Percentiles rank a stretch among this genome's conserved stretches.
These are phyloP conservation scores for Microtus ochrogaster DNA, from an alignment of 2,113 vertebrate species.

Conservation along the genomic window DNA sequence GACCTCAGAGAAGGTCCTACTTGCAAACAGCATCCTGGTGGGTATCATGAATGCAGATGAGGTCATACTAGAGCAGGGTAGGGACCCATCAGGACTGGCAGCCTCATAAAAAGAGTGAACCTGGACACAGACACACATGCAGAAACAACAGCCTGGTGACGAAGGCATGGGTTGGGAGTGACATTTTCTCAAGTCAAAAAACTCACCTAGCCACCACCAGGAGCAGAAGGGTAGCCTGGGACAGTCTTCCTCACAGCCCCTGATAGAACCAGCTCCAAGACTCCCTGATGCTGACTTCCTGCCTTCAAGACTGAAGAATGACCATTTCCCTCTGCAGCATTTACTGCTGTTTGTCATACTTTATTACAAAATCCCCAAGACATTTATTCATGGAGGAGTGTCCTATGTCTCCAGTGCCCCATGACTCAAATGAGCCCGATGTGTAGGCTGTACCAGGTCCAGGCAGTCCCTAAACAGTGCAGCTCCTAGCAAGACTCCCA, in stretches of 20 bases:
- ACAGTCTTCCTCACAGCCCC: neutral
- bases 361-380: neutral
- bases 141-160: neutral
- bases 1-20: neutral
- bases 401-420: neutral
- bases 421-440: neutral
- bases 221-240: neutral
- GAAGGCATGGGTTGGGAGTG: neutral
- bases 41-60: neutral
- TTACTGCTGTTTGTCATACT: neutral
- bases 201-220: neutral
- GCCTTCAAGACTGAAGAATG: neutral
- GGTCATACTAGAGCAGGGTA: neutral
- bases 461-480: neutral
- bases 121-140: neutral
- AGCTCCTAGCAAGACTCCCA: neutral
- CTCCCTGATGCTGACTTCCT: neutral
- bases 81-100: neutral
- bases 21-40: neutral
- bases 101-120: neutral
- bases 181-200: neutral
- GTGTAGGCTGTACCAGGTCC: neutral
- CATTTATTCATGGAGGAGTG: neutral
- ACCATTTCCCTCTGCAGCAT: neutral
- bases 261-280: neutral